Evolutionary conservation across 2,797 vertebrate genomes (phyloP), one percentile per base, ranked within the genome.

Genomic region (Silurus aristotelis): DNA sequence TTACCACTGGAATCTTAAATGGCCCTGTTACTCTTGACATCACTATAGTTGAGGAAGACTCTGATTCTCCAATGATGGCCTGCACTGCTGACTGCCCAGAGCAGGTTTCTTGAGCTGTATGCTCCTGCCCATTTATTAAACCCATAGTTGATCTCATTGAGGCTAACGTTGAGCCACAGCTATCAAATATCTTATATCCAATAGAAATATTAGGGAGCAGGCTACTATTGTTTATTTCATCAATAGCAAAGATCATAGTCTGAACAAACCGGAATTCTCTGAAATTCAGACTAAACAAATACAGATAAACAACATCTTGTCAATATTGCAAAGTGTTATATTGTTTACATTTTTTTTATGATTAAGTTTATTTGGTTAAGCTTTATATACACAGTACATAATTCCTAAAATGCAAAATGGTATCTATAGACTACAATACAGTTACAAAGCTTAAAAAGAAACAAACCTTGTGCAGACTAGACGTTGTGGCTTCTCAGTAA

Each of bases 41-140:
- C 19, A 89, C 94, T 79, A 95, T 95, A 0, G 94, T 94, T 52
- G 94, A 92, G 12, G 95, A 95, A 13, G 95, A 96, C 84, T 94
- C 94, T 17, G 95, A 95, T n/a, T 91, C 89, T 83, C 92, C 92
- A 52, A 93, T 90, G 22, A 93, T 91, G 19, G 90, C 89, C 67
- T 92, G 90, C 48, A 93, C 89, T 78, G 87, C 82, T 67, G 94
- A 90, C 55, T 86, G 91, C 1, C 90, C 83, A 1, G 87, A 89
- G 87, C 95, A 95, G 13, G 25, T 89, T 85, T 90, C 87, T 55
- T 84, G 87, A 17, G 75, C 58, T 83, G 48, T 90, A 38, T 43
- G 79, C 22, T 93, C 88, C 66, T 92, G 90, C 63, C 93, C 93
- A 84, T 95, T 95, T 27, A 94, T 90, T 31, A 96, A 87, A 88